Conservation (phyloP, 2,113 vertebrate genomes). For the Eidolon helvum region DNA sequence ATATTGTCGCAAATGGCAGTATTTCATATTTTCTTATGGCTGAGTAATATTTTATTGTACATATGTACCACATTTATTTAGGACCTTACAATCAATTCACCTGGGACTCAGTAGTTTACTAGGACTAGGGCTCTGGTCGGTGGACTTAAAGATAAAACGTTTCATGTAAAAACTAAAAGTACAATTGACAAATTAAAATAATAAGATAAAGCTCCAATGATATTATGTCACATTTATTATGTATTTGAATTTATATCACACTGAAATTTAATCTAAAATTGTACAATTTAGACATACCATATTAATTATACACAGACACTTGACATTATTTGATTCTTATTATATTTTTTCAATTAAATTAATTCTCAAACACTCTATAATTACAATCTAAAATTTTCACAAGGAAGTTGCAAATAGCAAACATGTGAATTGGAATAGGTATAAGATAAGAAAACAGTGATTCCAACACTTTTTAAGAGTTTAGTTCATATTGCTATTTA, state of each 20-base stretch:
- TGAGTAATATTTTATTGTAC: too few species aligned
- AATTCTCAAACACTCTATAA: background rate
- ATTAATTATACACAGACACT: background rate
- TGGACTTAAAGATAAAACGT: background rate
- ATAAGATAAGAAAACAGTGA: background rate
- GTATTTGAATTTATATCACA: background rate
- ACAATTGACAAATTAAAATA: background rate
- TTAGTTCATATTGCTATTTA: background rate
- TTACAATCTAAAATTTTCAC: background rate
- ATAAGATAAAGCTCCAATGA: background rate
- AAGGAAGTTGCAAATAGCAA: background rate
- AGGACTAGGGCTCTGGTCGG: background rate
- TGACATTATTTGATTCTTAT: background rate
- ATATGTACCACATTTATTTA: background rate
- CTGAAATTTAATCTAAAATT: background rate
- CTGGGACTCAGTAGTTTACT: background rate
- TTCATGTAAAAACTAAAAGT: background rate
- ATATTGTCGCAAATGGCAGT: too few species aligned
- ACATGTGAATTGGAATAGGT: background rate
- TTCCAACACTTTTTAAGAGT: background rate
- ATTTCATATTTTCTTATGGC: too few species aligned
- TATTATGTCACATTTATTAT: background rate
- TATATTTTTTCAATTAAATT: background rate
- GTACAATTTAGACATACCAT: background rate
- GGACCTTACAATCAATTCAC: background rate